phyloP scores from a whole-genome alignment of 2,888 invertebrate genomes.

The Steinernema carpocapsae region DNA sequence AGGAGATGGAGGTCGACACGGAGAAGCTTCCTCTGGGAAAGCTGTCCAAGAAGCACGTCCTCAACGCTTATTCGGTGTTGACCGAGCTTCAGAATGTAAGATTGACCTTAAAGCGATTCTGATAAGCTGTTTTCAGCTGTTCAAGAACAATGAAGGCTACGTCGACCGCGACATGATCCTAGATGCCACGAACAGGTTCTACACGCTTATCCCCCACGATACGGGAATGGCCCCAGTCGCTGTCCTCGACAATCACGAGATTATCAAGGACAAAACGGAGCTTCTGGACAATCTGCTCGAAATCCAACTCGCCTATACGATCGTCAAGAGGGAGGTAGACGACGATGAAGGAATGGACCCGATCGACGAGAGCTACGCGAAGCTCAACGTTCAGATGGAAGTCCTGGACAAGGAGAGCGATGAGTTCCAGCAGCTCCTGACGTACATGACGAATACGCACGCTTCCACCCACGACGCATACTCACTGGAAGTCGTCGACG shows the following conservation, averaged over 20 bases:
- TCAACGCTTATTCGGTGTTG: slow-evolving; percentile 82
- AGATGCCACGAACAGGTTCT: slow-evolving; percentile 90
- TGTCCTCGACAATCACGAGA: slow-evolving; percentile 79
- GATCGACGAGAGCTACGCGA: slow-evolving; percentile 84
- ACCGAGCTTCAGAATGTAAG: slow-evolving; percentile 70
- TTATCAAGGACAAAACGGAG: slow-evolving; percentile 78
- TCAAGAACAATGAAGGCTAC: not conserved
- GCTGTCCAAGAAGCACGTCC: slow-evolving; percentile 86
- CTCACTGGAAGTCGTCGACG: slow-evolving; percentile 4
- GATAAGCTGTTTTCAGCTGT: not conserved
- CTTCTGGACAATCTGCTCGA: slow-evolving; percentile 92
- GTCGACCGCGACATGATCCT: slow-evolving; percentile 68
- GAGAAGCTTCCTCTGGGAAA: slow-evolving; percentile 99
- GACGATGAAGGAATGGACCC: slow-evolving; percentile 74
- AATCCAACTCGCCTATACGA: slow-evolving; percentile 89
- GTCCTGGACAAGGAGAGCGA: slow-evolving; percentile 76
- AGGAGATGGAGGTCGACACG: slow-evolving; percentile 92
- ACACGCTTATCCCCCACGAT: slow-evolving; percentile 91
- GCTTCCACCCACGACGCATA: slow-evolving; percentile 80
- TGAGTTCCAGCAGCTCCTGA: slow-evolving; percentile 79
- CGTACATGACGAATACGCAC: slow-evolving; percentile 89
- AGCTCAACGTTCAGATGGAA: slow-evolving; percentile 82
- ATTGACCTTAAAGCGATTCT: not conserved
- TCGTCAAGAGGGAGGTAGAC: slow-evolving; percentile 75
- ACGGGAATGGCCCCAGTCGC: slow-evolving; percentile 86